A percentile compares a stretch with the other conserved stretches of the same genome.
Evolutionary conservation across 2,113 vertebrate genomes (phyloP).

Genomic region (Progne subis): DNA sequence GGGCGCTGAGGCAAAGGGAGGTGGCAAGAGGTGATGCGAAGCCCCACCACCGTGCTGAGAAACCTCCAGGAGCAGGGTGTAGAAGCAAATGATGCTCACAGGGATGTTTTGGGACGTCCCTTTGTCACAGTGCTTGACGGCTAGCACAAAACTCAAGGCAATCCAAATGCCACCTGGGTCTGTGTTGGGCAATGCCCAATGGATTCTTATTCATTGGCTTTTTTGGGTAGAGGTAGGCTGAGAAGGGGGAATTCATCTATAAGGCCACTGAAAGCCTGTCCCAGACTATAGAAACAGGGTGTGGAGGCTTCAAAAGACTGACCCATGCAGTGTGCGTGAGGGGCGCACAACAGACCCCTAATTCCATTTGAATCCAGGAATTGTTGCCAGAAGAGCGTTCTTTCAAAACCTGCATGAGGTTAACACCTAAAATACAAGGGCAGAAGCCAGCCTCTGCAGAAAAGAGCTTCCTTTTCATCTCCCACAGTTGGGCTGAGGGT

Average conservation of each 20-base stretch:
- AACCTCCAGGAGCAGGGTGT: background rate
- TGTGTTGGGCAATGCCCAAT: background rate
- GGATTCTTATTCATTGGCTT: background rate
- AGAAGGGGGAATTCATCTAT: background rate
- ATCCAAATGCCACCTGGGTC: background rate
- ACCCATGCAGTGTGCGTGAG: background rate
- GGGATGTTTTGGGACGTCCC: background rate
- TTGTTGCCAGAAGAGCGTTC: background rate
- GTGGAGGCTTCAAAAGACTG: background rate
- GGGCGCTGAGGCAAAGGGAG: accelerated
- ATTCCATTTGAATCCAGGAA: background rate
- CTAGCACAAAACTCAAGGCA: background rate
- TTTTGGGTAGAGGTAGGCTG: background rate
- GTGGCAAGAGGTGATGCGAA: background rate
- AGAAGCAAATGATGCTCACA: background rate
- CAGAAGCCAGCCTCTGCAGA: background rate
- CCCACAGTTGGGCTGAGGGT: background rate
- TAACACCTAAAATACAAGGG: background rate
- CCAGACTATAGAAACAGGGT: background rate
- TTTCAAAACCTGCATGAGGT: background rate
- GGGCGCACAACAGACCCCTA: background rate
- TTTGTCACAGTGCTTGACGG: background rate
- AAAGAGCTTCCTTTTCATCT: background rate
- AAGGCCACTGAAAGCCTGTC: background rate
- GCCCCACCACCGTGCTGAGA: accelerated